Conservation (phyloP, 1,140 invertebrate species). For the Megalopta genalis region DNA sequence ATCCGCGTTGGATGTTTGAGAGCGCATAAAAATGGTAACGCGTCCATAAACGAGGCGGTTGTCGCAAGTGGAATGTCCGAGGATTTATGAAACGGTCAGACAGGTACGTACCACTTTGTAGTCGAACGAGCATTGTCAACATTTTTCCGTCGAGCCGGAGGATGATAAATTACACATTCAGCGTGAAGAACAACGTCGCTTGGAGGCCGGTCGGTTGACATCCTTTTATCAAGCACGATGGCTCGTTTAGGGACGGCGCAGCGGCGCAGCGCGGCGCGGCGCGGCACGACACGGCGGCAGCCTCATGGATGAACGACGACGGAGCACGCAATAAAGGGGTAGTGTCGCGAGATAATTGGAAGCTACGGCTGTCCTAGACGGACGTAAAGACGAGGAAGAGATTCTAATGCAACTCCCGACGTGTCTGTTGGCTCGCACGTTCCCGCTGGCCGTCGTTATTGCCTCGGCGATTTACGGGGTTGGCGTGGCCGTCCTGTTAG, state of each 20-base stretch:
- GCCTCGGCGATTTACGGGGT: constrained; percentile 34
- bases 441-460: constrained; percentile 37
- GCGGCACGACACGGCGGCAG: too few relatives aligned
- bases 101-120: background rate
- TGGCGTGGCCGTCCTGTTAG: constrained; percentile 4
- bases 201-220: constrained; percentile 17
- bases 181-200: background rate
- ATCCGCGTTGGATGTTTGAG: too few relatives aligned
- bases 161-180: background rate
- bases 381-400: constrained; percentile 68
- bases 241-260: constrained; percentile 60
- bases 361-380: constrained; percentile 65
- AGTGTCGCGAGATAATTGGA: constrained; percentile 71
- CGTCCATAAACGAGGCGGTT: background rate
- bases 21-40: background rate
- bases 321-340: constrained; percentile 70
- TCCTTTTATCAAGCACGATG: constrained; percentile 45
- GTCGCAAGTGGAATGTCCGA: background rate
- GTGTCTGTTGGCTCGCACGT: constrained; percentile 30
- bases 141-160: background rate
- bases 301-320: constrained; percentile 59
- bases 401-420: constrained; percentile 62
- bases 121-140: background rate
- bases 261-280: too few relatives aligned
- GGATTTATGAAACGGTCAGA: background rate